Evolutionary conservation across 2,888 invertebrate genomes (phyloP), one percentile per base, ranked within the genome.

Genomic region (Camptogramma bilineatum): DNA sequence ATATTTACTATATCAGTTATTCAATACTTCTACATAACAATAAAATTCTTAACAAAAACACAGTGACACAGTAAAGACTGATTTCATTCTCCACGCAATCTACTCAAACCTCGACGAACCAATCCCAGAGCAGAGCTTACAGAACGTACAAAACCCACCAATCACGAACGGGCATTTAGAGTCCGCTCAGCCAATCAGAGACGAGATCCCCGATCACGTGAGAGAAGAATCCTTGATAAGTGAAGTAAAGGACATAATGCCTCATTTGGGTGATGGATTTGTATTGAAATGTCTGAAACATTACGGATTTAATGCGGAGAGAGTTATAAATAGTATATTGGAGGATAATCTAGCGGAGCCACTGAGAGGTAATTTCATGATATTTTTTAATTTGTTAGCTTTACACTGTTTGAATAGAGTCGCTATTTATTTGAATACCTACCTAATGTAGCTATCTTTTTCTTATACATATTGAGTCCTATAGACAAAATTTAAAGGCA

Each of bases 301-400:
- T 77, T 97, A 97, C 77, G 95, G 96, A 18, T 96, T 95, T 83
- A 94, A 96, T 73, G 93, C 95, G 0, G 96, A 96, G 72, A 94
- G 95, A 73, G 97, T 97, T 2, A 96, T 99, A 64, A 96, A 97
- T 81, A 96, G 97, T 52, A 92, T 98, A 64, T 86, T 99, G 53
- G 98, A 98, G 85, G 95, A 95, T 72, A 95, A 94, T 72, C 78
- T 93, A 59, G 91, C 84, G 5, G 81, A 84, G 24, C 69, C 82
- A n/a, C 78, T 93, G 58, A 83, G 77, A 84, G 84, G 91, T 91
- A 13, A 57, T 57, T 52, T 18, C 4, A 18, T 18, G 5, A 5
- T 16, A 51, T 13, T 34, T 34, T 34, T 24, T 4, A 24, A 24
- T 5, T 24, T 24, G 24, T 24, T 5, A 24, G n/a, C n/a, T n/a